A percentile compares a stretch with the other conserved stretches of the same genome.
Evolutionary conservation across 2,797 vertebrate species (phyloP).

Genomic region (Sandelia bainsii): DNA sequence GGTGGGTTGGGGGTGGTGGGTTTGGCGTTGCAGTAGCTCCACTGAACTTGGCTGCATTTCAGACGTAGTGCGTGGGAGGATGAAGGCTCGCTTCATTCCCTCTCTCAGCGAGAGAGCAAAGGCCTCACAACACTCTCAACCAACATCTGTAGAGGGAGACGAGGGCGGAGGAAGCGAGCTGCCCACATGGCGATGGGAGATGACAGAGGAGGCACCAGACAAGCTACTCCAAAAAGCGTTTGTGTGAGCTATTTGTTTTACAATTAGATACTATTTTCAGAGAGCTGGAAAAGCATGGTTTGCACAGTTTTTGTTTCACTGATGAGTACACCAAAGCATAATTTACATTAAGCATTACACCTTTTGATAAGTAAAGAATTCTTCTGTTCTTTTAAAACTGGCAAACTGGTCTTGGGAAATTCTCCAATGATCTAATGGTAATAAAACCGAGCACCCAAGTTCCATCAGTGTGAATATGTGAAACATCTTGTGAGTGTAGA

Average conservation of each 20-base stretch:
- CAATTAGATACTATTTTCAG: slow-evolving; percentile 50
- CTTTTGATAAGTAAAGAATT: neutral
- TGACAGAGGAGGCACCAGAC: slow-evolving; percentile 55
- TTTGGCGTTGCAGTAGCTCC: slow-evolving; percentile 17
- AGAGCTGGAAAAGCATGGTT: slow-evolving; percentile 19
- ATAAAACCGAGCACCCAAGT: too few relatives aligned
- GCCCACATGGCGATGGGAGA: slow-evolving; percentile 60
- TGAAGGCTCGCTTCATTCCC: slow-evolving; percentile 63
- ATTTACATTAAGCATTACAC: slow-evolving; percentile 3
- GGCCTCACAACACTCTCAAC: slow-evolving; percentile 52
- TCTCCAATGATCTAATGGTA: too few relatives aligned
- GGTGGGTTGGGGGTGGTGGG: neutral
- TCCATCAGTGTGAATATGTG: too few relatives aligned
- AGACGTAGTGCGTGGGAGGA: slow-evolving; percentile 72
- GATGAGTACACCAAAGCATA: neutral
- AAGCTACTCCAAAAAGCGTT: slow-evolving; percentile 38
- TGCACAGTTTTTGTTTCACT: slow-evolving; percentile 10
- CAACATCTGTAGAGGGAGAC: slow-evolving; percentile 63
- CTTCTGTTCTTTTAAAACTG: neutral
- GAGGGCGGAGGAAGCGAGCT: slow-evolving; percentile 49
- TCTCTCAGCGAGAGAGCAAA: slow-evolving; percentile 61
- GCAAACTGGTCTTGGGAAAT: neutral
- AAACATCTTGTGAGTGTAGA: too few relatives aligned
- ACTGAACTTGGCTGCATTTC: slow-evolving; percentile 74
- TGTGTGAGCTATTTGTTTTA: slow-evolving; percentile 38